Evolutionary conservation across 2,797 vertebrate species (phyloP), one percentile per base, ranked within the genome.

Genomic region (Podarcis lilfordi): DNA sequence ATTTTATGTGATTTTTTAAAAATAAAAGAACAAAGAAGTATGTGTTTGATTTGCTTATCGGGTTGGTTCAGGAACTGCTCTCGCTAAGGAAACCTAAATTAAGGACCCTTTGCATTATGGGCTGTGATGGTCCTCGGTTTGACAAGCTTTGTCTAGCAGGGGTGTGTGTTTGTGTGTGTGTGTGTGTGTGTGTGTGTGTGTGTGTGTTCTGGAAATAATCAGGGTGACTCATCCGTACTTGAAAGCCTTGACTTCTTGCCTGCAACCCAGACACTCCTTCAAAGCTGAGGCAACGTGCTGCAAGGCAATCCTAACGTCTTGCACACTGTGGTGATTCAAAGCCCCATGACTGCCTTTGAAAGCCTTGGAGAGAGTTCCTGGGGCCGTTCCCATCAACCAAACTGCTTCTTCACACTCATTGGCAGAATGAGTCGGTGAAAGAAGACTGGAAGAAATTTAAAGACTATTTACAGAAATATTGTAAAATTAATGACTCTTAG

Each of bases 21-120:
- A 15, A 80, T 1, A 21, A 61, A 23, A 19, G 3, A 15, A 55
- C 50, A 55, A 55, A 92, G 86, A 5, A 40, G 55, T 84, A 64
- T 86, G 85, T 29, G 3, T 78, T 77, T 87, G 19, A 72, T 76
- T 55, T 80, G 35, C 55, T 94, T 89, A 91, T 90, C 87, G 40
- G 10, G 66, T 86, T 90, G 23, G 59, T 85, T 85, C 64, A 86
- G 81, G 55, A 17, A 76, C 78, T 89, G 89, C 93, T 76, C 72
- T 37, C 86, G 81, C 79, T 86, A 74, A 86, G 74, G 55, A 40
- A 68, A 89, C 61, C 84, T 69, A 25, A 89, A 64, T 40, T 55
- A 75, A 92, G 13, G 78, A 76, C 79, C 68, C 71, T 61, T 84
- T 80, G 32, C 19, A 10, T 69, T 86, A 50, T 5, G 27, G 85